Evolutionary conservation across 2,888 invertebrate genomes (phyloP), one percentile per base, ranked within the genome.

Genomic region (Caenorhabditis drosophilae): DNA sequence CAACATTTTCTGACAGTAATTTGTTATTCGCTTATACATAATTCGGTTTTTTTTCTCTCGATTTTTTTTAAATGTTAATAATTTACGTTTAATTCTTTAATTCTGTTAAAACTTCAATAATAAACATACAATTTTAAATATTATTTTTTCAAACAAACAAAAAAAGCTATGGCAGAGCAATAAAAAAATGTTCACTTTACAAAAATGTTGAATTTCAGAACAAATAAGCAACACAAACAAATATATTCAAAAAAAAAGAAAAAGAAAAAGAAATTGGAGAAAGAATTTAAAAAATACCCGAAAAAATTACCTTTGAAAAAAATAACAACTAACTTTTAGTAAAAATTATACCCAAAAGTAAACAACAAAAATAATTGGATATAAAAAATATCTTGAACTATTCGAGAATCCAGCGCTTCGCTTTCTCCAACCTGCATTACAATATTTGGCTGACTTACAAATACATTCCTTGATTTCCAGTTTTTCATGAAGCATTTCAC

Each of bases 381-480:
- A n/a, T n/a, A n/a, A n/a, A n/a, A n/a, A n/a, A n/a, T n/a, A n/a
- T n/a, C n/a, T n/a, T n/a, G n/a, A n/a, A n/a, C n/a, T n/a, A n/a
- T n/a, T n/a, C n/a, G n/a, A n/a, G n/a, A n/a, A n/a, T n/a, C n/a
- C n/a, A 1, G 53, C 49, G 15, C 50, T 63, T 40, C 67, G 11
- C 36, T 54, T 59, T 2, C 20, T 41, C 59, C 59, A 59, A 12
- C 79, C 78, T n/a, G 78, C 70, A 31, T 77, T 72, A 46, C 80
- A 80, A 51, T 76, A 80, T 41, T 76, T 75, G 23, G 70, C 34
- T 23, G 67, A 56, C 38, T 70, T 72, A 61, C 80, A 80, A 40
- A 80, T 78, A 46, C 80, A 80, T 58, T 80, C 80, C 20, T 75
- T 76, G 48, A 80, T 76, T 58, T 80, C 80, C 16, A 80, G 57